Conservation (phyloP, 2,113 vertebrate genomes). For the Alligator sinensis region DNA sequence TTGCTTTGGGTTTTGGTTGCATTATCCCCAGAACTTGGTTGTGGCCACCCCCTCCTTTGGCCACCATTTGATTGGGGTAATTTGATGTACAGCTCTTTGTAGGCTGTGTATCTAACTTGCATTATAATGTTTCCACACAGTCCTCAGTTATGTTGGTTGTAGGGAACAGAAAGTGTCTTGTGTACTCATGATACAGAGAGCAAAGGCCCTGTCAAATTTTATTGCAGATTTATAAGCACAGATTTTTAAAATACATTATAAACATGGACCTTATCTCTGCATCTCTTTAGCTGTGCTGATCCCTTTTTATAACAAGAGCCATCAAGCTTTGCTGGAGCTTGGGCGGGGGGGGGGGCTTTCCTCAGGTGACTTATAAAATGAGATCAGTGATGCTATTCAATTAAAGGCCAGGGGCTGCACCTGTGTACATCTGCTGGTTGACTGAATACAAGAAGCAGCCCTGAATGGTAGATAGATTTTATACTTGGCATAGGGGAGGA, state of each 20-base stretch:
- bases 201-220: background rate
- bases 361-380: no score
- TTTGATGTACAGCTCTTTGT: no score
- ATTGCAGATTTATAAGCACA: background rate
- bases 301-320: background rate
- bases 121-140: background rate
- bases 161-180: background rate
- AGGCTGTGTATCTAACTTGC: background rate
- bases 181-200: background rate
- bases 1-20: no score
- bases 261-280: background rate
- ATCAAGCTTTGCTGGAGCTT: background rate
- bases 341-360: background rate
- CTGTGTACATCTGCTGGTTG: no score
- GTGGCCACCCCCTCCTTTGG: no score
- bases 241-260: background rate
- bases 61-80: no score
- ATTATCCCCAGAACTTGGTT: background rate
- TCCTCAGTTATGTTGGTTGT: background rate
- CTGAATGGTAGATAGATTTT: no score
- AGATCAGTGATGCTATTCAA: no score
- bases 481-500: no score
- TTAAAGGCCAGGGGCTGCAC: no score
- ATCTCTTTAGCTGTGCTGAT: background rate
- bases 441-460: no score